Conservation (phyloP, 2,113 vertebrate species). For the Chaetodon auriga region DNA sequence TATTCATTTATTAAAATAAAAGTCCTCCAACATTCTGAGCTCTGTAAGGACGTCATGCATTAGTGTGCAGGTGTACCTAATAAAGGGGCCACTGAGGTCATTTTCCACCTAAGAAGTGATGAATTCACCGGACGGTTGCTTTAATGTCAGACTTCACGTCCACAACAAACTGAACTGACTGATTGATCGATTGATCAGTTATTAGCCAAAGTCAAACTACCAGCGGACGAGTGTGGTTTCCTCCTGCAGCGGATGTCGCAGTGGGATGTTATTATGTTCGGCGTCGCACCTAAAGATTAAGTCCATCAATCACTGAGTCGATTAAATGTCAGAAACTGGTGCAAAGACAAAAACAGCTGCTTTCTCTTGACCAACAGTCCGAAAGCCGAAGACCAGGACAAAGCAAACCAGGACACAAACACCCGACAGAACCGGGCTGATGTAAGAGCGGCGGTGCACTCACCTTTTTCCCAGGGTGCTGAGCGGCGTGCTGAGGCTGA, state of each 20-base stretch:
- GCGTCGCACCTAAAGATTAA: not conserved
- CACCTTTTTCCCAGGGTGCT: constrained; percentile 93
- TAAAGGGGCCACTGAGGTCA: not conserved
- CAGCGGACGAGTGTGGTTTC: not conserved
- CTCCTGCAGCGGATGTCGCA: not conserved
- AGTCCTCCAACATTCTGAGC: no score
- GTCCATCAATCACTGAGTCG: not conserved
- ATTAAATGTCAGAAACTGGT: not conserved
- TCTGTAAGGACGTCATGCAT: no score
- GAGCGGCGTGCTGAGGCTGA: constrained; percentile 81
- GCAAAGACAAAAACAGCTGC: not conserved
- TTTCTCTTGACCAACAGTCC: not conserved
- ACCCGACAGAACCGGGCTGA: not conserved
- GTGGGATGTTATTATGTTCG: not conserved
- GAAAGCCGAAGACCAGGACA: no score
- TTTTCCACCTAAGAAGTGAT: not conserved
- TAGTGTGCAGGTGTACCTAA: no score
- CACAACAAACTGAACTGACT: not conserved
- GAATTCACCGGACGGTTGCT: no score
- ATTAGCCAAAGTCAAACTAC: not conserved
- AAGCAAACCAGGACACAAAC: not conserved
- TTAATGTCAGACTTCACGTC: not conserved
- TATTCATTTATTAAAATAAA: not conserved
- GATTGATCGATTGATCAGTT: not conserved
- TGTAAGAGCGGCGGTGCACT: not conserved